Percentiles rank a stretch among this genome's conserved stretches.
Conservation (phyloP, 1,140 invertebrate genomes). For the Drosophila sp. region DNA sequence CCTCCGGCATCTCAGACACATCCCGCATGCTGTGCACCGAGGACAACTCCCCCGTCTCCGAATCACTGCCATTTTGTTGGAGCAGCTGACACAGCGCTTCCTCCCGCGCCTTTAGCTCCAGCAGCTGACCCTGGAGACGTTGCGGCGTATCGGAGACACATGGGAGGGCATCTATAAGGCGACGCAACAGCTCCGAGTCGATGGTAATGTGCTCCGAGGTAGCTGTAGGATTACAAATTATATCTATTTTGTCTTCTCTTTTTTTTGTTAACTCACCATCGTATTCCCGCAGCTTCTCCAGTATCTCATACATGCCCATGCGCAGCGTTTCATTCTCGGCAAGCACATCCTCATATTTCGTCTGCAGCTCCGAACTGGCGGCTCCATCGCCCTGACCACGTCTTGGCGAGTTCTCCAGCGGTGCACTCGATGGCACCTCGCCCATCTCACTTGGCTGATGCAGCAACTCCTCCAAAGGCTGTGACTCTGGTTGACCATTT, state of each 20-base stretch:
- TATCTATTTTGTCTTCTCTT: background rate
- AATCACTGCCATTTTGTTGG: constrained; percentile 53
- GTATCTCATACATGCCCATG: constrained; percentile 88
- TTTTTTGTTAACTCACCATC: constrained; percentile 84
- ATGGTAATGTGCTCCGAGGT: constrained; percentile 84
- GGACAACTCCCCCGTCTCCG: constrained; percentile 67
- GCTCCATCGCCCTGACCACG: constrained; percentile 73
- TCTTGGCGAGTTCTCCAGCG: constrained; percentile 58
- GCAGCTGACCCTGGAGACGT: constrained; percentile 86
- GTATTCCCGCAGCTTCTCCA: constrained; percentile 87
- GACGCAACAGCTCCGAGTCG: constrained; percentile 86
- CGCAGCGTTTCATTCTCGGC: constrained; percentile 88
- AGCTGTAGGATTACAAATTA: constrained; percentile 33
- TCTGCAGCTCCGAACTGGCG: constrained; percentile 71
- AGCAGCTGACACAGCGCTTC: constrained; percentile 85
- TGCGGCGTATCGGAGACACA: constrained; percentile 84
- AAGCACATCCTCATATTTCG: constrained; percentile 85
- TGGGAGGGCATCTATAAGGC: constrained; percentile 86
- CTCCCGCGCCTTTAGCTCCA: constrained; percentile 87
- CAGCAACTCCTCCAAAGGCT: constrained; percentile 31
- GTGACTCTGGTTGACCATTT: background rate
- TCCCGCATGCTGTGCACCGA: constrained; percentile 77
- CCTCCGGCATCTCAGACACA: constrained; percentile 63
- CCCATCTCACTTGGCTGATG: constrained; percentile 67
- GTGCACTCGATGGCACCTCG: constrained; percentile 57